Conservation (phyloP, 92 coral and sea anemone genomes). For the Desmophyllum pertusum region DNA sequence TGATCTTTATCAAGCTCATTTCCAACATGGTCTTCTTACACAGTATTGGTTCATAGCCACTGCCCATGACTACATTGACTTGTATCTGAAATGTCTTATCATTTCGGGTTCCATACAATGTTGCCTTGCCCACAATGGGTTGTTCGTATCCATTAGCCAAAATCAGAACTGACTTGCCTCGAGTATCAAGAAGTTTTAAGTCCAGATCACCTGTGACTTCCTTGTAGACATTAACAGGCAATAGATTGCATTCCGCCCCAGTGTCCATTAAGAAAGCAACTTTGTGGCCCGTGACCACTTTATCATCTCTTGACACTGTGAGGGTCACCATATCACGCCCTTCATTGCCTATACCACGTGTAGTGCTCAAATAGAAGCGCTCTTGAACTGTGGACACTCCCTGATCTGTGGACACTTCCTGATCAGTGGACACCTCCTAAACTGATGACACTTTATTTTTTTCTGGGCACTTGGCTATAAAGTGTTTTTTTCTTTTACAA, state of each 20-base stretch:
- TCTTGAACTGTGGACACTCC: slow-evolving; percentile 1
- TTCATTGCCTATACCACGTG: slow-evolving; percentile 3
- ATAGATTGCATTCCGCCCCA: slow-evolving; percentile 57
- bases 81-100: slow-evolving; percentile 44
- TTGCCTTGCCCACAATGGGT: slow-evolving; percentile 52
- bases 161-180: slow-evolving; percentile 43
- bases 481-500: slow-evolving; percentile 42
- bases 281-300: slow-evolving; percentile 8
- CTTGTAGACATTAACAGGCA: slow-evolving; percentile 42
- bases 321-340: slow-evolving; percentile 50
- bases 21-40: slow-evolving; percentile 59
- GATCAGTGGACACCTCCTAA: no score
- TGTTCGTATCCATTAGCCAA: slow-evolving; percentile 62
- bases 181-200: not conserved
- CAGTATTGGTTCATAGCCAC: slow-evolving; percentile 55
- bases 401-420: no score
- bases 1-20: slow-evolving; percentile 43
- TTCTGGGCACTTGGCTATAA: slow-evolving; percentile 23
- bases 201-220: not conserved
- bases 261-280: slow-evolving; percentile 52
- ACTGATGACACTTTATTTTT: slow-evolving; percentile 9
- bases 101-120: slow-evolving; percentile 21
- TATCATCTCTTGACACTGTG: slow-evolving; percentile 24
- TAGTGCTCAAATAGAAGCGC: slow-evolving; percentile 43
- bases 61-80: slow-evolving; percentile 46